phyloP scores from a whole-genome alignment of 2,888 invertebrate species.

The Beris morrisii region DNA sequence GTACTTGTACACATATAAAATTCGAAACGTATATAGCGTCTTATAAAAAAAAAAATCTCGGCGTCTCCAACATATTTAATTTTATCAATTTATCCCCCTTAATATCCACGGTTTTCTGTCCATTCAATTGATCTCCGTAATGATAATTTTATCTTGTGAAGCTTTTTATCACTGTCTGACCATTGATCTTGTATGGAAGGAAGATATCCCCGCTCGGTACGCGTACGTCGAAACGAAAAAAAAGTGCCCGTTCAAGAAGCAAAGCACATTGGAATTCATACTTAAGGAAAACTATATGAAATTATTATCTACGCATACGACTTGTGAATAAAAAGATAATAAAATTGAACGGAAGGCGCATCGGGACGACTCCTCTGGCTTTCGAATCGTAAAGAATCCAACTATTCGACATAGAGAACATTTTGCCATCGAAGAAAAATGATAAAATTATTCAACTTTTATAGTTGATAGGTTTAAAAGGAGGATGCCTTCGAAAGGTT shows the following conservation, averaged over 20 bases:
- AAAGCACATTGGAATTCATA: too few relatives aligned
- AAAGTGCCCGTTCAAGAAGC: too few relatives aligned
- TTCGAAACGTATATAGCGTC: too few relatives aligned
- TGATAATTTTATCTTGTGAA: slow-evolving; percentile 12
- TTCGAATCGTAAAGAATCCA: neutral
- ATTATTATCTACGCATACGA: slow-evolving; percentile 25
- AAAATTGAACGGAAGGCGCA: slow-evolving; percentile 2
- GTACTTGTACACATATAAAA: slow-evolving; percentile 1
- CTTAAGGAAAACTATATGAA: slow-evolving; percentile 9
- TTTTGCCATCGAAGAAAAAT: slow-evolving; percentile 20
- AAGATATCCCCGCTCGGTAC: neutral
- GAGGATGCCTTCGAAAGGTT: neutral
- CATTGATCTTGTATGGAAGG: slow-evolving; percentile 13
- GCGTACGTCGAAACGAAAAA: too few relatives aligned
- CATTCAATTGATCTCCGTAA: slow-evolving; percentile 3
- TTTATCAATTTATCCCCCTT: slow-evolving; percentile 27
- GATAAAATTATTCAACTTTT: slow-evolving; percentile 31
- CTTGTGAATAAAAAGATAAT: slow-evolving; percentile 7
- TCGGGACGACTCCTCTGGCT: neutral
- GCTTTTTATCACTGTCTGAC: slow-evolving; percentile 8
- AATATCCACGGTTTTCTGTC: slow-evolving; percentile 23
- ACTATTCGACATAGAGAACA: neutral
- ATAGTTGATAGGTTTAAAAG: neutral
- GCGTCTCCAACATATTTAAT: slow-evolving; percentile 1
- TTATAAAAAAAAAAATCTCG: neutral